Conservation (phyloP, 2,113 vertebrate genomes). For the Podarcis muralis region DNA sequence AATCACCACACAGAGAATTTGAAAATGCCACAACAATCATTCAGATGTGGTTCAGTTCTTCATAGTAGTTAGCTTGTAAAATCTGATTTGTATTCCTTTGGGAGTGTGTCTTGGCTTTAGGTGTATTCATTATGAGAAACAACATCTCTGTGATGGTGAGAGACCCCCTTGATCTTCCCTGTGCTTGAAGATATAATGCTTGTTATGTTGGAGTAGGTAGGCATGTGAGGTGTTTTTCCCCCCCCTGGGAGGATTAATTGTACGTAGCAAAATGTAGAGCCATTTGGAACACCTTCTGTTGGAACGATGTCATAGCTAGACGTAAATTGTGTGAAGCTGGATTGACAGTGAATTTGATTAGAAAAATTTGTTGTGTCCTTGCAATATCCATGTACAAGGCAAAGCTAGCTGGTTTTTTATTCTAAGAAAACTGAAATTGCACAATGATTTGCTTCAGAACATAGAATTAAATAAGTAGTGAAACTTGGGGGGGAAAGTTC, state of each 20-base stretch:
- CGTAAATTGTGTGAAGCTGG: neutral
- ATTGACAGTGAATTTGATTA: neutral
- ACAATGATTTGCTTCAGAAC: neutral
- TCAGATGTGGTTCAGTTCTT: constrained; percentile 31
- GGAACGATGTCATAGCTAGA: neutral
- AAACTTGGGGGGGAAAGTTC: neutral
- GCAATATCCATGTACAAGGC: neutral
- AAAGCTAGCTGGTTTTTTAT: neutral
- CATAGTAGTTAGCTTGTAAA: constrained; percentile 17
- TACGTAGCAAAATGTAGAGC: neutral
- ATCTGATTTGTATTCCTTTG: constrained; percentile 1
- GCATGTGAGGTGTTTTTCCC: neutral
- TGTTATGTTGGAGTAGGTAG: neutral
- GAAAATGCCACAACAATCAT: constrained; percentile 14
- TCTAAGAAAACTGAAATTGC: neutral
- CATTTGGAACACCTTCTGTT: neutral
- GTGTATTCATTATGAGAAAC: no score
- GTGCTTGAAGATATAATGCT: neutral
- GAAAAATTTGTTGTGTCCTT: neutral
- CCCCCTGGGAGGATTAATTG: neutral
- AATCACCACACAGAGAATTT: constrained; percentile 12
- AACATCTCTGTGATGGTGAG: no score
- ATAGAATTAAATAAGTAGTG: neutral
- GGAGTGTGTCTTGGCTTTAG: neutral
- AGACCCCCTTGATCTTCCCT: no score